phyloP scores from a whole-genome alignment of 23 tunicate species.

The Diplosoma virens region DNA sequence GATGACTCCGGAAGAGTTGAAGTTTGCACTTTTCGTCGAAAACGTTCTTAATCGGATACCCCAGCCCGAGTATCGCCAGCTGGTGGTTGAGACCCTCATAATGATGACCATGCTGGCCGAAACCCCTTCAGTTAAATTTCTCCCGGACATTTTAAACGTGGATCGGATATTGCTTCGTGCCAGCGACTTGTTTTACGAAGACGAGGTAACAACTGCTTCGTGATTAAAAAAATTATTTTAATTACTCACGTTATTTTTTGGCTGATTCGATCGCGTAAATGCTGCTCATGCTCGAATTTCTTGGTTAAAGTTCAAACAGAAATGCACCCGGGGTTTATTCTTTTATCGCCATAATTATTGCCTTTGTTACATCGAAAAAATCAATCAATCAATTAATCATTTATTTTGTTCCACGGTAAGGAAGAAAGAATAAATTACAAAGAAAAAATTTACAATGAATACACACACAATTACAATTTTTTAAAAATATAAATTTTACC shows the following conservation, averaged over 20 bases:
- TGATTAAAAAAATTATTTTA: not conserved
- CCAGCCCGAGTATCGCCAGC: conserved; percentile 92
- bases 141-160: conserved; percentile 64
- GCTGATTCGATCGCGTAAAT: too few relatives aligned
- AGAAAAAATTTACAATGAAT: too few relatives aligned
- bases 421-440: too few relatives aligned
- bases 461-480: too few relatives aligned
- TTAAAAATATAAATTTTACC: too few relatives aligned
- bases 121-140: conserved; percentile 54
- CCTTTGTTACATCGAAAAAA: not conserved
- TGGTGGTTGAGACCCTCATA: conserved; percentile 82
- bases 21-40: conserved; percentile 91
- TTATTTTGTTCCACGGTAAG: too few relatives aligned
- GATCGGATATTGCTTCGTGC: conserved; percentile 55
- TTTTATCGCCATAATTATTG: not conserved
- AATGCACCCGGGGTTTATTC: too few relatives aligned
- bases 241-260: too few relatives aligned
- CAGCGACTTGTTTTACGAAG: conserved; percentile 62
- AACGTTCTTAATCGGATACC: conserved; percentile 87
- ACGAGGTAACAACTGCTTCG: conserved; percentile 50
- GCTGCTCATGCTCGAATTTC: too few relatives aligned
- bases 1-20: conserved; percentile 95
- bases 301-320: too few relatives aligned
- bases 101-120: conserved; percentile 74
- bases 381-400: too few relatives aligned